Evolutionary conservation across 1,140 invertebrate genomes (phyloP), one percentile per base, ranked within the genome.

Genomic region (Branchinecta lindahli): DNA sequence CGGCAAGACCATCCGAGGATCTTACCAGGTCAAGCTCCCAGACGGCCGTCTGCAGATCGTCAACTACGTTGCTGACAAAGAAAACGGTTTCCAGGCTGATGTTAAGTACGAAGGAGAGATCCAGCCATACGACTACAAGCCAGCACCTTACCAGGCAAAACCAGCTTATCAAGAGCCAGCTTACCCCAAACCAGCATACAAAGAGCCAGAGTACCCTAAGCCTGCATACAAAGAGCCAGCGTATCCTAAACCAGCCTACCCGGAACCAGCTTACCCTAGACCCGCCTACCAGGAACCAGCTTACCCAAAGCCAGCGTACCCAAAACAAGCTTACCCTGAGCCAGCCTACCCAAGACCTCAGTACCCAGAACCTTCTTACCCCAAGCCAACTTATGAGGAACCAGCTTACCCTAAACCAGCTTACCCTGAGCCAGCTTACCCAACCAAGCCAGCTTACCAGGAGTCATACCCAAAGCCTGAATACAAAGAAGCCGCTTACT

Each of bases 91-190:
- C 68, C 10, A 69, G 12, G 72, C 72, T 44, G 66, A 73, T 45
- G 73, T 74, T 15, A 69, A 70, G 52, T 74, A 74, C 52, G 74
- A 74, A 66, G 74, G 74, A 0, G 73, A 73, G 21, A 71, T 67
- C 8, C 45, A 46, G 45, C 47, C 45, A 45, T 47, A 45, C 8
- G 68, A 69, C 45, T 45, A 69, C 45, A 69, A 69, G 46, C 68
- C 68, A 8, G 52, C 45, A 69, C 33, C 33, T 33, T 33, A 33
- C 33, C 9, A 45, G 33, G 68, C 10, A 45, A 47, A 46, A 12
- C 45, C 45, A 20, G 18, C 44, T 47, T 46, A 69, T 8, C 10
- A n/a, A 46, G 33, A 69, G 12, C 45, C 45, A 45, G 45, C 15
- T 4, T 69, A 69, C 45, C 45, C 45, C 10, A 47, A 20, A 45